Conservation (phyloP, 2,797 vertebrate genomes). For the Smutsia gigantea region DNA sequence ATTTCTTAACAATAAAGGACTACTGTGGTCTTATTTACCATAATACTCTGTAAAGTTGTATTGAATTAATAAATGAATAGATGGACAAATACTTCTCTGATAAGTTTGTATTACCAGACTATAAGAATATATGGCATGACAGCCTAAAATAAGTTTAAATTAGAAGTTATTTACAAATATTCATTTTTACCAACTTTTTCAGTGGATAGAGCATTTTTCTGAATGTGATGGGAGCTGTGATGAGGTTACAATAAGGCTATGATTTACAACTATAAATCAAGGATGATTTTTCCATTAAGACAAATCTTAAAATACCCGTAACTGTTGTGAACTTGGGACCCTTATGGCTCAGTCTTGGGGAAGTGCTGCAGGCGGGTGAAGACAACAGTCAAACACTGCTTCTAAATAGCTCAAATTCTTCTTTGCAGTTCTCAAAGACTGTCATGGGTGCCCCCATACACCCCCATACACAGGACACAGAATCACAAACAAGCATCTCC, state of each 20-base stretch:
- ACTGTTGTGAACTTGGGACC: neutral
- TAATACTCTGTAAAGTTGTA: neutral
- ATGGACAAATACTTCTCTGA: neutral
- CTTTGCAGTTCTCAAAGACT: neutral
- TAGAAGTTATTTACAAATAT: neutral
- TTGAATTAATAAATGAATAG: neutral
- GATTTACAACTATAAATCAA: neutral
- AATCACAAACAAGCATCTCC: rapidly evolving
- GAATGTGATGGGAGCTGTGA: neutral
- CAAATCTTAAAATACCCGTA: neutral
- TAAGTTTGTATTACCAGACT: neutral
- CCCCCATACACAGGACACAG: neutral
- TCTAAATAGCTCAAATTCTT: neutral
- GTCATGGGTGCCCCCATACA: rapidly evolving
- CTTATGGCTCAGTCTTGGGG: neutral
- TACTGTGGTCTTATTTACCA: neutral
- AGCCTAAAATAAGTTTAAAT: neutral
- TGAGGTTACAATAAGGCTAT: neutral
- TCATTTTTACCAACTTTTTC: neutral
- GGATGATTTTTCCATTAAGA: neutral
- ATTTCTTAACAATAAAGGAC: neutral
- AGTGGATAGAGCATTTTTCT: neutral
- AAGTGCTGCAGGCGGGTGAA: neutral
- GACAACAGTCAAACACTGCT: neutral
- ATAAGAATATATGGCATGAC: neutral